These are phyloP conservation scores for Catamblyrhynchus diadema DNA, from an alignment of 2,797 vertebrate species.

Conservation along the genomic window DNA sequence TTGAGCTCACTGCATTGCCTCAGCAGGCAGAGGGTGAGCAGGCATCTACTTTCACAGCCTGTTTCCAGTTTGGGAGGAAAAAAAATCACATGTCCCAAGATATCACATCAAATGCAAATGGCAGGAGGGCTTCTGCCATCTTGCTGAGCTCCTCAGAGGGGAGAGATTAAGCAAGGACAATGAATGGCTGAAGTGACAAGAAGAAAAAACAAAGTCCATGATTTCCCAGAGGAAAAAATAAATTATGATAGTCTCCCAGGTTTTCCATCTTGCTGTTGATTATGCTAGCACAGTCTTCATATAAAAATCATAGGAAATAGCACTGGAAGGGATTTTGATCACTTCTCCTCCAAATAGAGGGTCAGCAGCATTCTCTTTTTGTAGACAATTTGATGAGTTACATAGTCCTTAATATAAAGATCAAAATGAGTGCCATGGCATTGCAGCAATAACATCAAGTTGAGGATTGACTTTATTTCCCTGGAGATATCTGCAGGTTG, in stretches of 20 bases:
- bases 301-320: not conserved
- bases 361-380: not conserved
- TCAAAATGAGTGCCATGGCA: not conserved
- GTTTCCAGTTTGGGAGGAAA: not conserved
- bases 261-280: not conserved
- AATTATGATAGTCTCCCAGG: not conserved
- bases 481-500: not conserved
- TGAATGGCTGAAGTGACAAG: not conserved
- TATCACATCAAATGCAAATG: not conserved
- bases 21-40: not conserved
- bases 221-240: constrained; percentile 6
- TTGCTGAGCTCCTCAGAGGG: not conserved
- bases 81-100: not conserved
- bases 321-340: not conserved
- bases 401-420: not conserved
- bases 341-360: not conserved
- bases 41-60: constrained; percentile 4
- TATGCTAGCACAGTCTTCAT: not conserved
- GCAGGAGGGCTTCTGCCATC: not conserved
- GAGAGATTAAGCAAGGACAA: not conserved
- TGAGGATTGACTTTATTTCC: not conserved
- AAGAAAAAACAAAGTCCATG: not conserved
- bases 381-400: not conserved
- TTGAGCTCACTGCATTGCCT: not conserved
- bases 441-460: not conserved